A percentile compares a stretch with the other conserved stretches of the same genome.
phyloP scores from a whole-genome alignment of 2,113 vertebrate species.

The Sardina pilchardus region DNA sequence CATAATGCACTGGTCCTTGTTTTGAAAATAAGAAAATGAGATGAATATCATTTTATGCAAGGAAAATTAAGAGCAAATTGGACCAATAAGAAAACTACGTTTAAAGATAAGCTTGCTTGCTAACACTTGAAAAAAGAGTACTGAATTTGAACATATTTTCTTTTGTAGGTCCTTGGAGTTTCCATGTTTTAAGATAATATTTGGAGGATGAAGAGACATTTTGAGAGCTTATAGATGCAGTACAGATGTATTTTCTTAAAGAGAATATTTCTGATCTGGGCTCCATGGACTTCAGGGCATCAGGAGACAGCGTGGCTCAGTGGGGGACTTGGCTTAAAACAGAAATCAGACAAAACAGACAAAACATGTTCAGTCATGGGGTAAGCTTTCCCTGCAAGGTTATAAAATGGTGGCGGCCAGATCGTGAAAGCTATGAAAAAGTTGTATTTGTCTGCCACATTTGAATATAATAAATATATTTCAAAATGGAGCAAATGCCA shows the following conservation, averaged over 20 bases:
- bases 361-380: constrained; percentile 76
- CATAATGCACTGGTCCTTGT: constrained; percentile 30
- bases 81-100: constrained; percentile 31
- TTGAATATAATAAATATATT: constrained; percentile 50
- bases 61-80: constrained; percentile 29
- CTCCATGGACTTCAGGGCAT: constrained; percentile 78
- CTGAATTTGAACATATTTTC: neutral
- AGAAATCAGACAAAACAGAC: constrained; percentile 48
- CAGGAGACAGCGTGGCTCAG: constrained; percentile 96
- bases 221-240: constrained; percentile 67
- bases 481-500: constrained; percentile 55
- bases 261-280: constrained; percentile 83
- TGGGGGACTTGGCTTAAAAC: constrained; percentile 80
- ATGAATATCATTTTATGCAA: constrained; percentile 16
- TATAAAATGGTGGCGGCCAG: constrained; percentile 63
- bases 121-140: constrained; percentile 67
- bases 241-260: constrained; percentile 87
- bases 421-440: constrained; percentile 72
- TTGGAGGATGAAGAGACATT: neutral
- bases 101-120: constrained; percentile 33
- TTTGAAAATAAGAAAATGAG: constrained; percentile 35
- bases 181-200: constrained; percentile 94
- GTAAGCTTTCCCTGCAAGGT: constrained; percentile 73
- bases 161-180: constrained; percentile 90
- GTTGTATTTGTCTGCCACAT: constrained; percentile 56